Base-by-base conservation (phyloP, 2,797 vertebrate genomes). In the Myotis findleyi region DNA sequence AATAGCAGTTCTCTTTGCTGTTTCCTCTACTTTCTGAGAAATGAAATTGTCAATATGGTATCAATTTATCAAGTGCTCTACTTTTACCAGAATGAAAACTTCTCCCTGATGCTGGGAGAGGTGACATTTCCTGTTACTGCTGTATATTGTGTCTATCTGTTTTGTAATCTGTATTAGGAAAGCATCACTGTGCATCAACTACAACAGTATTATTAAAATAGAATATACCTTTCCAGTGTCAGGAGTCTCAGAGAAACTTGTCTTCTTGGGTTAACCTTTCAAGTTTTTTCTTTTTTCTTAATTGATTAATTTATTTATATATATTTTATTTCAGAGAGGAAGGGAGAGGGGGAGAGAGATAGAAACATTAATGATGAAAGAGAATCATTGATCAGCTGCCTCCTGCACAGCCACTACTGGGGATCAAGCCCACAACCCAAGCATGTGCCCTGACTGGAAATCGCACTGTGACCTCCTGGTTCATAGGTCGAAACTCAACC, bases 21-120 rank as follows among this genome's bases (percentile, higher is more conserved):
- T 96, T 94, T 94, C 80, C 44, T 96, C 76, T 89, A 23, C 81
- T 82, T 96, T 97, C 91, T 95, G 86, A 95, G 96, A 96, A 97
- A 89, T 72, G 91, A 96, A 89, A 81, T 96, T 85, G 49, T 86
- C 68, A n/a, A 23, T 72, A 69, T 81, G 76, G 47, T 95, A 93
- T 95, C 93, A 92, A 30, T 82, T 94, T 95, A 87, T 85, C 88
- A 92, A 57, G 82, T 93, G 89, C 66, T 95, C 27, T 75, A 13
- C 91, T 82, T 93, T 96, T 94, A 96, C 82, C n/a, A 84, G 88
- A 97, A 95, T 66, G 88, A 96, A 96, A 94, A 25, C 82, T 51
- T 89, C 84, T 97, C 90, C 68, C 71, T 13, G 13, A 25, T 44
- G 83, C 76, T 64, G 53, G 71, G 71, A 89, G 83, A 87, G 27